Evolutionary conservation across 2,888 invertebrate genomes (phyloP), one percentile per base, ranked within the genome.

Genomic region (Drosophila cognata): DNA sequence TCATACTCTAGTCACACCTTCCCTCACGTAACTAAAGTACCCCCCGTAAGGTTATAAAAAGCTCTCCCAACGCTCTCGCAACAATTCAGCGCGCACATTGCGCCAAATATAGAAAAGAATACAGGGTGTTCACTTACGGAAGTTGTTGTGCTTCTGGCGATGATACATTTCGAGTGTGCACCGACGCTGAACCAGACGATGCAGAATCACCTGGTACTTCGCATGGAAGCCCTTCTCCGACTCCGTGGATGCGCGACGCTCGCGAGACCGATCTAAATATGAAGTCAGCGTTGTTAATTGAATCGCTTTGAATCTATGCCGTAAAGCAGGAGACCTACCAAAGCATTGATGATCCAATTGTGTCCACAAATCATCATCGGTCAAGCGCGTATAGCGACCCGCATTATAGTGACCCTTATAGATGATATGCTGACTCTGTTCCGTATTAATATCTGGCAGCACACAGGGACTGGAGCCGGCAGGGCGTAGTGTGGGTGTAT

Each of bases 161-260:
- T 96, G 95, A 91, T 97, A 98, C 95, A 98, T 96, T 93, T 98
- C 98, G 61, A 97, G 95, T 91, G 97, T 97, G 59, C 97, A 97
- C 91, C 97, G 96, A 64, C 98, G 94, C 93, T 98, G 98, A 0
- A 98, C 97, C 94, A 98, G 96, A 63, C 98, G 95, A 93, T 98
- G 98, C 5, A 97, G 97, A 70, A 97, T 95, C 28, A 97, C 96
- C 87, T 97, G 97, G 91, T 97, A 98, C 84, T 96, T 95, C 91
- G 97, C 96, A 86, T 96, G 95, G 93, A 98, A 98, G 84, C 97
- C 97, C 77, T 96, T 95, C 92, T 98, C 98, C 1, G 97, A 98
- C 70, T 96, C 96, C 0, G 98, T 97, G 0, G 95, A 95, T 48
- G 94, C 94, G 63, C 95, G 93, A 38, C 95, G 93, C 33, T 93